phyloP scores from a whole-genome alignment of 2,113 vertebrate species.

The Brevimyrus niger region DNA sequence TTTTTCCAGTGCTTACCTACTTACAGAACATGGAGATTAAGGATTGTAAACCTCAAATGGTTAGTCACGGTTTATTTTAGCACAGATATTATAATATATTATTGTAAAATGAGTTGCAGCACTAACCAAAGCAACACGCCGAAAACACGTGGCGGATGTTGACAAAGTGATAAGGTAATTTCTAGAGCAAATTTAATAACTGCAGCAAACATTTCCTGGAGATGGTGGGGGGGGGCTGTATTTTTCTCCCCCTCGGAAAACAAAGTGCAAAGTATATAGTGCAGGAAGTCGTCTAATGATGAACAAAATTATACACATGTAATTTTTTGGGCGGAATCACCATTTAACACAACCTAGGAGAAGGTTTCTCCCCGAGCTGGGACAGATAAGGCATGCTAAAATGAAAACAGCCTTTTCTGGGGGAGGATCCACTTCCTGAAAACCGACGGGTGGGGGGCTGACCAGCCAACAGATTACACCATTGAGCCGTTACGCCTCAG shows the following conservation, averaged over 20 bases:
- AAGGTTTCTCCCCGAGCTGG: not conserved
- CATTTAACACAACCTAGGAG: not conserved
- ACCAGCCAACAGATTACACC: not conserved
- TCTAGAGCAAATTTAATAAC: not conserved
- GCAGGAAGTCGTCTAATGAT: not conserved
- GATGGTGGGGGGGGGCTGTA: not conserved
- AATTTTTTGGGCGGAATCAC: not conserved
- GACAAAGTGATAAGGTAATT: not conserved
- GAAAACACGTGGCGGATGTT: not conserved
- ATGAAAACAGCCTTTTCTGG: not conserved
- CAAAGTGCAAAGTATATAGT: not conserved
- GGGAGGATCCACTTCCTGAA: not conserved
- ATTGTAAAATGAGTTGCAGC: not conserved
- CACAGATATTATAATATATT: not conserved
- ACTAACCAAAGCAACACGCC: not conserved
- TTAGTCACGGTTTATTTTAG: not conserved
- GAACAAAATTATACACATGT: not conserved
- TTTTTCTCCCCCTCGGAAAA: not conserved
- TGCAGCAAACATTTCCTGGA: not conserved
- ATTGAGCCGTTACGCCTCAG: not conserved
- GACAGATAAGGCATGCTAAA: not conserved
- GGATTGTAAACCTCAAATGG: not conserved
- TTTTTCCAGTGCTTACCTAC: not conserved
- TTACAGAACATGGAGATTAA: not conserved
- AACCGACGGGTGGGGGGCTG: not conserved